phyloP scores from a whole-genome alignment of 2,113 vertebrate genomes.

The Microcebus lehilahytsara region DNA sequence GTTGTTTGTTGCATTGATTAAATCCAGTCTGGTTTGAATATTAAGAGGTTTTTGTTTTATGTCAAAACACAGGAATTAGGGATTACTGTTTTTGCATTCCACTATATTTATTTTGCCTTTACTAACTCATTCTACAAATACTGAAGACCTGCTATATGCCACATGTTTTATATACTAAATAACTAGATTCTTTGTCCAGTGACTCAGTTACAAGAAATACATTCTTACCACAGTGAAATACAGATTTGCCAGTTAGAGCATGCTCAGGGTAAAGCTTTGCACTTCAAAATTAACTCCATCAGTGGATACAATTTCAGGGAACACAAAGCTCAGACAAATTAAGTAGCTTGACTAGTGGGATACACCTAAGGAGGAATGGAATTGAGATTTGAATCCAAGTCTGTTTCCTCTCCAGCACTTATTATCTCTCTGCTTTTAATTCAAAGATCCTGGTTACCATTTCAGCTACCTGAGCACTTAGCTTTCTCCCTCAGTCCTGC shows the following conservation, averaged over 20 bases:
- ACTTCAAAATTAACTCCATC: not conserved
- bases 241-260: not conserved
- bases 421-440: not conserved
- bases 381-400: not conserved
- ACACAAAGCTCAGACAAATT: not conserved
- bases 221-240: not conserved
- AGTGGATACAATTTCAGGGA: not conserved
- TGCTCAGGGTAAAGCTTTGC: not conserved
- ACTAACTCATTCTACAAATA: not conserved
- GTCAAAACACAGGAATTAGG: not conserved
- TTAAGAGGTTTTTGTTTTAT: not conserved
- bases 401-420: not conserved
- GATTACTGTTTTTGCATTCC: not conserved
- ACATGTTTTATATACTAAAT: not conserved
- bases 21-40: slow-evolving; percentile 33
- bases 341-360: not conserved
- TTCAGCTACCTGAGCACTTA: not conserved
- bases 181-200: not conserved
- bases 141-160: not conserved
- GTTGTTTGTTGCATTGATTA: not conserved
- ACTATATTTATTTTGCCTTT: not conserved
- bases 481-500: not conserved
- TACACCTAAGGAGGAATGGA: not conserved
- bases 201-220: not conserved
- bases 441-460: not conserved